A percentile compares a stretch with the other conserved stretches of the same genome.
These are phyloP conservation scores for Horisme vitalbata DNA, from an alignment of 2,888 invertebrate species.

Conservation along the genomic window DNA sequence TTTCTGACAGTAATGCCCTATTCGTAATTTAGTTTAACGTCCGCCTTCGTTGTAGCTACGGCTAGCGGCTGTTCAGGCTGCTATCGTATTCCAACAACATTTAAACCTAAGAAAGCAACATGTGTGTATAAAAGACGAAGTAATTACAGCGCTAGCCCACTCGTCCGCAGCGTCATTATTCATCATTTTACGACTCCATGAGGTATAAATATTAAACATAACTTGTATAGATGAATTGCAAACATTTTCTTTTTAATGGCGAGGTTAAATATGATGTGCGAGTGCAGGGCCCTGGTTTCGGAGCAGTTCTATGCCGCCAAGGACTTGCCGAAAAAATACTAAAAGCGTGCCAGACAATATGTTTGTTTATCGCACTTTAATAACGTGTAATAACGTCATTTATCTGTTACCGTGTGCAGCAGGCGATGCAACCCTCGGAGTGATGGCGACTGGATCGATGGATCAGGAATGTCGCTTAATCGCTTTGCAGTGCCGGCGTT, in stretches of 20 bases:
- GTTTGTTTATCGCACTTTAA: slow-evolving; percentile 72
- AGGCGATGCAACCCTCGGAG: slow-evolving; percentile 41
- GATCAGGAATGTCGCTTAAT: slow-evolving; percentile 75
- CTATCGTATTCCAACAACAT: slow-evolving; percentile 68
- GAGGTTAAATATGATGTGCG: slow-evolving; percentile 77
- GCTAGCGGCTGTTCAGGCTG: slow-evolving; percentile 56
- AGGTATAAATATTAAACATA: slow-evolving; percentile 82
- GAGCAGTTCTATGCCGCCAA: slow-evolving; percentile 55
- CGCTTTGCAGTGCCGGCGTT: slow-evolving; percentile 76
- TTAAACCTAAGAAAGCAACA: slow-evolving; percentile 74
- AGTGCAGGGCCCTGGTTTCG: slow-evolving; percentile 61
- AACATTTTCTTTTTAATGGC: slow-evolving; percentile 82
- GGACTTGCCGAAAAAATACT: slow-evolving; percentile 56
- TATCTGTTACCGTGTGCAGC: slow-evolving; percentile 56
- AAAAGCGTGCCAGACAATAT: slow-evolving; percentile 60
- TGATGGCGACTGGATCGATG: slow-evolving; percentile 45
- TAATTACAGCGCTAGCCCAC: slow-evolving; percentile 80
- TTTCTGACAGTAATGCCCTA: slow-evolving; percentile 46
- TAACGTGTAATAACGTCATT: slow-evolving; percentile 68
- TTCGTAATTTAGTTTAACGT: slow-evolving; percentile 66
- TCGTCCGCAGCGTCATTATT: slow-evolving; percentile 80
- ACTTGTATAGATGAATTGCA: slow-evolving; percentile 81
- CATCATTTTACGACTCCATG: slow-evolving; percentile 81
- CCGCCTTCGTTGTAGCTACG: slow-evolving; percentile 53
- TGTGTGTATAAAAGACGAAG: slow-evolving; percentile 72